Evolutionary conservation across 2,113 vertebrate genomes (phyloP).

Genomic region (Boulengeromyrus knoepffleri): DNA sequence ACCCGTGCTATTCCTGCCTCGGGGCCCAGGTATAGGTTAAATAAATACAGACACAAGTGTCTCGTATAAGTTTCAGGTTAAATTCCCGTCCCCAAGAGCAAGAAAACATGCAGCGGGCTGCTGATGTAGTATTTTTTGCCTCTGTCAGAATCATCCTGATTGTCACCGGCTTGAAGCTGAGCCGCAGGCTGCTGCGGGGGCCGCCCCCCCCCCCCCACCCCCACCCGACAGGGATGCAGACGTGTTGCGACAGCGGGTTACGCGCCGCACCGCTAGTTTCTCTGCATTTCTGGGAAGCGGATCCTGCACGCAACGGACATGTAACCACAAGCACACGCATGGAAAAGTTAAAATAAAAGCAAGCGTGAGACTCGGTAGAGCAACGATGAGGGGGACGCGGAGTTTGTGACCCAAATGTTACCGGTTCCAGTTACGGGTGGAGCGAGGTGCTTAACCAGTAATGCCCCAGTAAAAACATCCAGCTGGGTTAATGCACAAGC

Average conservation of each 20-base stretch:
- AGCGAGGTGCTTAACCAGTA: not conserved
- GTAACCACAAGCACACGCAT: not conserved
- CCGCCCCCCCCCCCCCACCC: not conserved
- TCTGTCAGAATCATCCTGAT: not conserved
- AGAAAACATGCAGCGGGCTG: not conserved
- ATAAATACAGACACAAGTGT: no score
- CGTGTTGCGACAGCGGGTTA: not conserved
- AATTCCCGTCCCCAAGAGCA: not conserved
- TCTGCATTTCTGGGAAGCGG: not conserved
- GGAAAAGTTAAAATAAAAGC: not conserved
- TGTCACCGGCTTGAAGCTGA: not conserved
- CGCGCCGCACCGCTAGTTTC: not conserved
- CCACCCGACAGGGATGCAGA: not conserved
- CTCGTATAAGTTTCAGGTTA: not conserved
- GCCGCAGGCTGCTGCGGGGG: not conserved
- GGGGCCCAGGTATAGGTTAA: not conserved
- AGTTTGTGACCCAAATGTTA: not conserved
- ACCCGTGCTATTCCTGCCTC: not conserved
- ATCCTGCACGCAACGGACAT: not conserved
- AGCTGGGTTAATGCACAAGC: not conserved
- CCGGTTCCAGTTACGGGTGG: not conserved
- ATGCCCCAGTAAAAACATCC: not conserved
- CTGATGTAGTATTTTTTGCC: not conserved
- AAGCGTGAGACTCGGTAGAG: not conserved
- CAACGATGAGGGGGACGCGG: not conserved